Percentiles rank a stretch among this genome's conserved stretches.
Conservation (phyloP, 1,140 invertebrate genomes). For the Penaeus chinensis region DNA sequence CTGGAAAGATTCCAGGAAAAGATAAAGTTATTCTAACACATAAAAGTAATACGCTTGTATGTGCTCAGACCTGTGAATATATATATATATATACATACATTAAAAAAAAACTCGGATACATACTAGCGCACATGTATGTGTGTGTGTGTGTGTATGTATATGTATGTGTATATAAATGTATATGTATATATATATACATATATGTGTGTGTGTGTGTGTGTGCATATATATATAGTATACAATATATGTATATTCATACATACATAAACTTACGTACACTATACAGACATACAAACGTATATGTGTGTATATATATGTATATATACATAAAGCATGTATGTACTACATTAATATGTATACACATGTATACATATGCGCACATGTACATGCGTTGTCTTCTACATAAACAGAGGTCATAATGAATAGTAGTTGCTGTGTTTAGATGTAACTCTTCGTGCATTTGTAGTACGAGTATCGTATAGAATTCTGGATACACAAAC, state of each 20-base stretch:
- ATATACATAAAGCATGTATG: neutral
- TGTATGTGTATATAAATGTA: neutral
- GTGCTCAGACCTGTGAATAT: neutral
- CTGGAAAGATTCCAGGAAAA: too few species aligned
- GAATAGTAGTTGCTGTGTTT: too few species aligned
- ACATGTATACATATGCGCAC: too few species aligned
- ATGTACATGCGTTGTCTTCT: too few species aligned
- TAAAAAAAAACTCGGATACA: too few species aligned
- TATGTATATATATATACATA: neutral
- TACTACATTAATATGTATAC: too few species aligned
- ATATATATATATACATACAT: neutral
- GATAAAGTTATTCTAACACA: too few species aligned
- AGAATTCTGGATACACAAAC: too few species aligned
- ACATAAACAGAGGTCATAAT: too few species aligned
- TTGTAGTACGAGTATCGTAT: too few species aligned
- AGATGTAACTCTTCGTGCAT: too few species aligned
- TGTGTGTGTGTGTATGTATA: neutral
- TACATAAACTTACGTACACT: constrained; percentile 21
- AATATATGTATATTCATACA: neutral
- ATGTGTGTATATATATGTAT: constrained; percentile 12
- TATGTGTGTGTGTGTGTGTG: neutral
- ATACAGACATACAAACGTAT: constrained; percentile 23
- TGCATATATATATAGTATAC: neutral
- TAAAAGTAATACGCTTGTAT: neutral
- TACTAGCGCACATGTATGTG: neutral